Evolutionary conservation across 2,113 vertebrate genomes (phyloP).

Genomic region (Tachysurus fulvidraco): DNA sequence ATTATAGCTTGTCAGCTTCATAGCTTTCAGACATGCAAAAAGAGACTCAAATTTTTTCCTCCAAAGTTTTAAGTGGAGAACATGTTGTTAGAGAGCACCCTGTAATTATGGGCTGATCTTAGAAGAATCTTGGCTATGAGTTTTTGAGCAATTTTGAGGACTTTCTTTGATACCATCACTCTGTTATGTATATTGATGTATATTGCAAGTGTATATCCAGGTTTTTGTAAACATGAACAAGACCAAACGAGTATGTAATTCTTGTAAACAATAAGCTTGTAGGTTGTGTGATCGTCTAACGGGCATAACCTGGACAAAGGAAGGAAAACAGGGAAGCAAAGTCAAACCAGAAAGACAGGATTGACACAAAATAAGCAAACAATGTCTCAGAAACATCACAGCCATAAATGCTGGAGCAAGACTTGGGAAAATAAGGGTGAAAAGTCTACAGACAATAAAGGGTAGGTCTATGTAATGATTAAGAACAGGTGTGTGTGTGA

Average conservation of each 20-base stretch:
- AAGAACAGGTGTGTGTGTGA: background rate
- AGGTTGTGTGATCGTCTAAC: background rate
- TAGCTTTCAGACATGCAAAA: slow-evolving; percentile 48
- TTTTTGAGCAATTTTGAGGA: slow-evolving; percentile 29
- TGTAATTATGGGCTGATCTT: slow-evolving; percentile 48
- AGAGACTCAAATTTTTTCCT: slow-evolving; percentile 31
- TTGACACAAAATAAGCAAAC: background rate
- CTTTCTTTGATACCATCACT: background rate
- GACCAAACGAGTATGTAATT: background rate
- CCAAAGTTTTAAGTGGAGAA: slow-evolving; percentile 32
- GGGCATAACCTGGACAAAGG: background rate
- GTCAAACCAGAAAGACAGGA: slow-evolving; percentile 6
- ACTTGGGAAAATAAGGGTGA: background rate
- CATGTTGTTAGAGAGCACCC: slow-evolving; percentile 20
- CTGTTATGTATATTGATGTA: background rate
- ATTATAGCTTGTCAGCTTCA: slow-evolving; percentile 51
- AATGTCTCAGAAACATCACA: background rate
- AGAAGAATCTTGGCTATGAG: slow-evolving; percentile 37
- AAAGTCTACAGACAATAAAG: background rate
- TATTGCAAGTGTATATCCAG: background rate
- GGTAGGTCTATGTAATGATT: background rate
- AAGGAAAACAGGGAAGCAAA: background rate
- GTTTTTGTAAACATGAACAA: background rate
- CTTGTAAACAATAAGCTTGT: background rate
- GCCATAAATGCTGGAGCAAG: background rate